Evolutionary conservation across 2,797 vertebrate species (phyloP).

Genomic region (Octomys mimax): DNA sequence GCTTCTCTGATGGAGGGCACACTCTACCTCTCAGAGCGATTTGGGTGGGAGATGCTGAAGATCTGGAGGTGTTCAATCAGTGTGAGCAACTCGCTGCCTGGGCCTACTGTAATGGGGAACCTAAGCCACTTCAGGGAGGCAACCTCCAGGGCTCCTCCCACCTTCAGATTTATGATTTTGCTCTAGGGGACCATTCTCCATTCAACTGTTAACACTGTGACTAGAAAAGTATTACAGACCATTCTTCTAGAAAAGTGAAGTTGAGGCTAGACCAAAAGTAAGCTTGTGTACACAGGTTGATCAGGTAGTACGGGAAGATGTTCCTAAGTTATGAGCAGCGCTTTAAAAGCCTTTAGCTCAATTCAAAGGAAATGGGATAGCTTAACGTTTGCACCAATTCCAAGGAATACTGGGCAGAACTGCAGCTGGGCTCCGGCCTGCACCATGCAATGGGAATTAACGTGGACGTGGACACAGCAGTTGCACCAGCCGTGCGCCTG

Average conservation of each 20-base stretch:
- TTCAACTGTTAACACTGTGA: constrained; percentile 2
- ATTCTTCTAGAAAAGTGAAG: constrained; percentile 29
- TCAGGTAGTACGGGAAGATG: not conserved
- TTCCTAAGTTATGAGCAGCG: not conserved
- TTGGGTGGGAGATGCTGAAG: not conserved
- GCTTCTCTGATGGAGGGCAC: not conserved
- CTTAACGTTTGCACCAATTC: constrained; percentile 46
- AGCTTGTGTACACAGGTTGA: not conserved
- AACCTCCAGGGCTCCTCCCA: not conserved
- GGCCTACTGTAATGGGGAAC: not conserved
- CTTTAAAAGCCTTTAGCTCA: constrained; percentile 45
- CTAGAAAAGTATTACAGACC: not conserved
- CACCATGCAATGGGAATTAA: not conserved
- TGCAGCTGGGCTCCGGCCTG: not conserved
- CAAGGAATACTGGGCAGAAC: not conserved
- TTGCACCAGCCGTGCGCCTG: not conserved
- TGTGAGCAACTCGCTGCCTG: not conserved
- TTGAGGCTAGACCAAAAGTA: not conserved
- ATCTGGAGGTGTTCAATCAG: not conserved
- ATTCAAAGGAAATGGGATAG: not conserved
- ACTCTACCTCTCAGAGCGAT: not conserved
- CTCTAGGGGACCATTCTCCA: not conserved
- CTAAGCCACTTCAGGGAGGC: not conserved
- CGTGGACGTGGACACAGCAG: not conserved
- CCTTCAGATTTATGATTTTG: not conserved